These are phyloP conservation scores for Syritta pipiens DNA, from an alignment of 2,888 invertebrate species.

Conservation along the genomic window DNA sequence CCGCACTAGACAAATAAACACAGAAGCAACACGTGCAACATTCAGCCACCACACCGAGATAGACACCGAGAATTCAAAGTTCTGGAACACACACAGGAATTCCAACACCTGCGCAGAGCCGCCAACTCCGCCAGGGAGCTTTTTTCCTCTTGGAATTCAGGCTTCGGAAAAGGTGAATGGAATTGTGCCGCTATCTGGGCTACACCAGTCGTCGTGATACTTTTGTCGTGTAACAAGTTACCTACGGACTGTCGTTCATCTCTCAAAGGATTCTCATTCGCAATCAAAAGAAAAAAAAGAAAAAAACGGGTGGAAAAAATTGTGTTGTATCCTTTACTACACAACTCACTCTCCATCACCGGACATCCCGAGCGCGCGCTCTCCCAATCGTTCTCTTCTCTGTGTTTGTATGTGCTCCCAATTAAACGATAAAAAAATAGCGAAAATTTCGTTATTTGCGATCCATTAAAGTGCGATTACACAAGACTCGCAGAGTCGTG, in stretches of 20 bases:
- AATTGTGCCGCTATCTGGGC: conserved; percentile 67
- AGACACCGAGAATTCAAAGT: neutral
- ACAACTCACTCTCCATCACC: conserved; percentile 16
- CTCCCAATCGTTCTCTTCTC: neutral
- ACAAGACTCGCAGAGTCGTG: conserved; percentile 32
- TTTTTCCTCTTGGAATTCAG: conserved; percentile 53
- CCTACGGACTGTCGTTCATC: conserved; percentile 46
- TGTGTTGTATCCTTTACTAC: conserved; percentile 3
- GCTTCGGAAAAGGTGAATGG: conserved; percentile 59
- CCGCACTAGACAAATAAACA: conserved; percentile 48
- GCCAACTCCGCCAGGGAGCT: too few species aligned
- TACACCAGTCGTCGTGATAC: conserved; percentile 66
- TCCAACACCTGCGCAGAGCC: conserved; percentile 49
- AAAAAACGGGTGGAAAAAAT: neutral
- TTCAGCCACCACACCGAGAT: neutral
- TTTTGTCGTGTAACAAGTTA: conserved; percentile 66
- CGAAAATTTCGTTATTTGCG: neutral
- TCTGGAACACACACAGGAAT: conserved; percentile 14
- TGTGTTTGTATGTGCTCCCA: conserved; percentile 16
- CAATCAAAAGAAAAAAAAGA: neutral
- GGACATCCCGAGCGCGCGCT: conserved; percentile 24
- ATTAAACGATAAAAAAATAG: conserved; percentile 15
- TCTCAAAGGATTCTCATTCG: neutral
- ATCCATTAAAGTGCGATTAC: conserved; percentile 30
- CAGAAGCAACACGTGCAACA: conserved; percentile 67